These are phyloP conservation scores for Drosophila pruinosa DNA, from an alignment of 1,140 invertebrate genomes.

Conservation along the genomic window DNA sequence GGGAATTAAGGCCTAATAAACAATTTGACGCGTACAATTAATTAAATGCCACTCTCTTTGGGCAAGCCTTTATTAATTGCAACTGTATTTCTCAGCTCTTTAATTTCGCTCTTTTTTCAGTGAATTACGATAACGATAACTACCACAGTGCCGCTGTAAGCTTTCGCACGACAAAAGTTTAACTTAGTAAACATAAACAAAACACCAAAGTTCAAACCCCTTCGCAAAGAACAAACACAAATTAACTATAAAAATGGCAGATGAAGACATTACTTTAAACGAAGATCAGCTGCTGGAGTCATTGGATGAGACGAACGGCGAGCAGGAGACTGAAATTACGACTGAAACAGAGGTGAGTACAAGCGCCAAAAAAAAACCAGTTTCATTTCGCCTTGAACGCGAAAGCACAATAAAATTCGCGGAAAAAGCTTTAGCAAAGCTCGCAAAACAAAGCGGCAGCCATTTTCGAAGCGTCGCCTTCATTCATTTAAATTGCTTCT, in stretches of 20 bases:
- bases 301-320: slow-evolving; percentile 81
- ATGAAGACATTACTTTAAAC: slow-evolving; percentile 80
- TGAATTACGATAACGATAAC: slow-evolving; percentile 39
- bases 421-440: slow-evolving; percentile 60
- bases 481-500: not conserved
- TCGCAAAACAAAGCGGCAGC: slow-evolving; percentile 54
- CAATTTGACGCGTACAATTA: slow-evolving; percentile 1
- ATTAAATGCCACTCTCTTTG: slow-evolving; percentile 13
- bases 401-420: slow-evolving; percentile 57
- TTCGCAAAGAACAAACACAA: not conserved
- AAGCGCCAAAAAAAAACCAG: slow-evolving; percentile 48
- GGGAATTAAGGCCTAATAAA: not conserved
- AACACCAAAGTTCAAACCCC: slow-evolving; percentile 40
- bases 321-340: slow-evolving; percentile 75
- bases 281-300: slow-evolving; percentile 83
- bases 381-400: slow-evolving; percentile 46
- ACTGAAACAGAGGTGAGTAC: slow-evolving; percentile 79
- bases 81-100: slow-evolving; percentile 1
- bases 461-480: slow-evolving; percentile 69
- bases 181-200: slow-evolving; percentile 54
- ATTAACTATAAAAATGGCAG: slow-evolving; percentile 66
- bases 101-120: slow-evolving; percentile 27
- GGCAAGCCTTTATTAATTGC: slow-evolving; percentile 4
- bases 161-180: slow-evolving; percentile 50
- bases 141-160: slow-evolving; percentile 36